phyloP scores from a whole-genome alignment of 2,113 vertebrate species.

The Microcebus ravelobensis region DNA sequence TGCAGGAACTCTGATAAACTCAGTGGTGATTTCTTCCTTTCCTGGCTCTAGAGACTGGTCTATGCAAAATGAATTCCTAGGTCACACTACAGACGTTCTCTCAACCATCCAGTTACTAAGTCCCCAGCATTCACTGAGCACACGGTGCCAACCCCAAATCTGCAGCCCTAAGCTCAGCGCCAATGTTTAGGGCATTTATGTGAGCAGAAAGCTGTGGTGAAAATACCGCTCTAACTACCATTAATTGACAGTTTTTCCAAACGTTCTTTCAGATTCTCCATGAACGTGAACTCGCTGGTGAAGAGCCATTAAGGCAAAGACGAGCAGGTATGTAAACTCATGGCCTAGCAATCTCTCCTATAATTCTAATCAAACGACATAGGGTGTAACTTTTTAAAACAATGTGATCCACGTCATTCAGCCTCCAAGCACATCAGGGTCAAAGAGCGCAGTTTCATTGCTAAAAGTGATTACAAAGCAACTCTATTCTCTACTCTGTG shows the following conservation, averaged over 20 bases:
- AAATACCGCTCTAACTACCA: not conserved
- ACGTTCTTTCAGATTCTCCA: slow-evolving; percentile 61
- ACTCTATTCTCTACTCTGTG: not conserved
- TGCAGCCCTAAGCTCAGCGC: not conserved
- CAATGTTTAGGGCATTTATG: no score
- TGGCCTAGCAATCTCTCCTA: not conserved
- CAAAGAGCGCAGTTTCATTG: not conserved
- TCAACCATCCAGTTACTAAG: not conserved
- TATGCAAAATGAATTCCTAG: not conserved
- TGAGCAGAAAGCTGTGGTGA: not conserved
- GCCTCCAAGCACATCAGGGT: not conserved
- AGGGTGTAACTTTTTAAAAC: not conserved
- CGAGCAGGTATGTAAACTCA: slow-evolving; percentile 74
- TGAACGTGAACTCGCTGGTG: not conserved
- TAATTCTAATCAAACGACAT: not conserved
- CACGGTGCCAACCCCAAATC: not conserved
- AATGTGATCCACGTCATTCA: not conserved
- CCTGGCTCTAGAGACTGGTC: not conserved
- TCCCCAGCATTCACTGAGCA: accelerated
- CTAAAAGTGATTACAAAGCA: not conserved
- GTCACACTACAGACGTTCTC: not conserved
- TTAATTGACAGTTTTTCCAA: not conserved
- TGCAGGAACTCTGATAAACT: not conserved
- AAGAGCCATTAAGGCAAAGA: slow-evolving; percentile 72
- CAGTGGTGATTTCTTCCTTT: not conserved